These are phyloP conservation scores for Crypturellus tataupa DNA, from an alignment of 2,797 vertebrate species.

Conservation along the genomic window DNA sequence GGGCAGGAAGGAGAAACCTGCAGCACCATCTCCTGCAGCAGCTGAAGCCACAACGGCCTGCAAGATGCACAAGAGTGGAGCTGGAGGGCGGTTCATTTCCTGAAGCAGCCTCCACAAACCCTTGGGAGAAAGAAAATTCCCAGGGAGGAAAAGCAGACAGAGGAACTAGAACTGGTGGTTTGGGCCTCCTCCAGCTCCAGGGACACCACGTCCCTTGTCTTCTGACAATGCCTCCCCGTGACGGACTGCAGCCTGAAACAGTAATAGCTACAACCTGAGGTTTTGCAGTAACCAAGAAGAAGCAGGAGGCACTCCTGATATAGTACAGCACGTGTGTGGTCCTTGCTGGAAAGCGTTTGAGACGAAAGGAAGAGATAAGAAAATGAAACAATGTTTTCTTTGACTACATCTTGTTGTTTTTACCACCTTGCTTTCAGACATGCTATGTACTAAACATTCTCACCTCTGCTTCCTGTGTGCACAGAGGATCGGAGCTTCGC, in stretches of 20 bases:
- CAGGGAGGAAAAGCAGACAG: neutral
- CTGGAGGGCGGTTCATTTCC: neutral
- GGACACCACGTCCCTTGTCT: conserved; percentile 2
- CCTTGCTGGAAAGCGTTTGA: neutral
- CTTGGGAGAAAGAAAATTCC: neutral
- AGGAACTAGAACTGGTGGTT: conserved; percentile 23
- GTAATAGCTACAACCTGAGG: neutral
- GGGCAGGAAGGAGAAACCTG: conserved; percentile 25
- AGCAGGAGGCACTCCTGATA: neutral
- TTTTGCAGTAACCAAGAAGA: neutral
- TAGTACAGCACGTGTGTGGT: neutral
- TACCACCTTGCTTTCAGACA: neutral
- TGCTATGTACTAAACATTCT: neutral
- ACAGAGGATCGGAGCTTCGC: neutral
- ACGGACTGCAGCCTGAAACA: neutral
- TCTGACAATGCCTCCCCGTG: neutral
- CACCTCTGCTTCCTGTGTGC: neutral
- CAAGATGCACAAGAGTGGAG: neutral
- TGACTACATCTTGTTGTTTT: neutral
- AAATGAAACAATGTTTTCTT: neutral
- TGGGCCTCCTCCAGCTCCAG: neutral
- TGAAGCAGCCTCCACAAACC: neutral
- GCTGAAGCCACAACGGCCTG: conserved; percentile 23
- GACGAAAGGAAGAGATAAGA: neutral
- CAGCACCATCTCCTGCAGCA: neutral